phyloP scores from a whole-genome alignment of 2,888 invertebrate genomes.

The Hirtodrosophila alboralis region DNA sequence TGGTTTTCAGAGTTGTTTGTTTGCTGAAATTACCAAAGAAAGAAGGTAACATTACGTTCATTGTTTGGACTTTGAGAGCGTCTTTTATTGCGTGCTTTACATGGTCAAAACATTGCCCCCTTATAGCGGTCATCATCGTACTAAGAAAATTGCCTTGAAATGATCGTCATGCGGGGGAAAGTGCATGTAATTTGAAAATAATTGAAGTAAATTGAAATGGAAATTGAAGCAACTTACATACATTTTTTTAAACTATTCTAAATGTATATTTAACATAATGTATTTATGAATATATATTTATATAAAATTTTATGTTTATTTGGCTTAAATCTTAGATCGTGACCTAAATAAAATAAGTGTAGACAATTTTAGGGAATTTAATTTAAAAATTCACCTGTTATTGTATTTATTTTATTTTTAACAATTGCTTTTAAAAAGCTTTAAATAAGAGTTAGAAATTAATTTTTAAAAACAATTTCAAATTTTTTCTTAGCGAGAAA shows the following conservation, averaged over 20 bases:
- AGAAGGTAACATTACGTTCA: slow-evolving; percentile 45
- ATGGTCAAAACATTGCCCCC: slow-evolving; percentile 37
- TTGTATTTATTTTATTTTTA: too few relatives aligned
- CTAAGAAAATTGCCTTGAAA: slow-evolving; percentile 39
- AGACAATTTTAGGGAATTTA: too few relatives aligned
- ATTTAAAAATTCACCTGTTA: too few relatives aligned
- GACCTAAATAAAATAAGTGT: too few relatives aligned
- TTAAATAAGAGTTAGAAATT: too few relatives aligned
- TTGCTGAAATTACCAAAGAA: slow-evolving; percentile 33
- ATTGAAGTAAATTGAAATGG: slow-evolving; percentile 36
- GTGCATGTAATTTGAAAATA: slow-evolving; percentile 56
- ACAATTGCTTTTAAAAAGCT: too few relatives aligned
- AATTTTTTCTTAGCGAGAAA: too few relatives aligned
- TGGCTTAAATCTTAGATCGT: too few relatives aligned
- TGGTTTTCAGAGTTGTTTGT: too few relatives aligned
- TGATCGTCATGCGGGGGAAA: slow-evolving; percentile 31
- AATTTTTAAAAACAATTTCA: too few relatives aligned
- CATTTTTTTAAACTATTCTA: slow-evolving; percentile 6
- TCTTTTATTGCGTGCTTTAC: slow-evolving; percentile 42
- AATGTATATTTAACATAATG: not conserved
- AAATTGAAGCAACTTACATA: slow-evolving; percentile 23
- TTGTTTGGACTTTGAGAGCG: slow-evolving; percentile 37
- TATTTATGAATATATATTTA: too few relatives aligned
- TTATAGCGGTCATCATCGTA: slow-evolving; percentile 22
- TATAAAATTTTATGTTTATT: too few relatives aligned